Conservation (phyloP, 1,140 invertebrate species). For the Zaprionus africanus region DNA sequence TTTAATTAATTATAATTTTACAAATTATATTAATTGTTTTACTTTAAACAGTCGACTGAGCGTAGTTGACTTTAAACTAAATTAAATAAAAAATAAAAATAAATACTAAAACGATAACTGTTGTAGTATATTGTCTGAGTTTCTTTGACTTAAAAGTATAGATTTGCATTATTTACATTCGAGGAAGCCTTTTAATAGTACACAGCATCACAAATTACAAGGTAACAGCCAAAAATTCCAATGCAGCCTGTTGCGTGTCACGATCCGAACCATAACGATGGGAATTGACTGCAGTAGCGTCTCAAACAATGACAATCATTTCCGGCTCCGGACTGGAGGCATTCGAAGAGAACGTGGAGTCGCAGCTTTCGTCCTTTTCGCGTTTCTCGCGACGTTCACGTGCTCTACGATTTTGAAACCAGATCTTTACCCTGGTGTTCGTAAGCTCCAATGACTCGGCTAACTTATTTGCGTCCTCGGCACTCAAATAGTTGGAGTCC, state of each 20-base stretch:
- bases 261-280: not conserved
- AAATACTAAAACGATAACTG: not conserved
- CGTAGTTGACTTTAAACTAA: no score
- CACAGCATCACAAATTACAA: conserved; percentile 43
- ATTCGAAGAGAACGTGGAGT: conserved; percentile 79
- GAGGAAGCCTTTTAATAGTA: not conserved
- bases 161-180: not conserved
- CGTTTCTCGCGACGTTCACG: conserved; percentile 88
- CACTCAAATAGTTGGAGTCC: conserved; percentile 85
- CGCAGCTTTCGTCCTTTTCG: conserved; percentile 77
- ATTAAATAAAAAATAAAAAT: no score
- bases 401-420: conserved; percentile 92
- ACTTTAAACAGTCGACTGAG: no score
- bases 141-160: not conserved
- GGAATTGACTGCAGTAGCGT: not conserved
- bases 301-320: conserved; percentile 55
- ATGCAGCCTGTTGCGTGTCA: not conserved
- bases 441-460: conserved; percentile 84
- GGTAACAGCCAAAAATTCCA: conserved; percentile 38
- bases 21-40: no score
- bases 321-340: conserved; percentile 82
- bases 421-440: conserved; percentile 90
- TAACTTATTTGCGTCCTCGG: conserved; percentile 85
- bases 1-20: no score
- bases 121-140: conserved; percentile 21